Base-by-base conservation (phyloP, 2,113 vertebrate genomes). In the Donacobius atricapilla region DNA sequence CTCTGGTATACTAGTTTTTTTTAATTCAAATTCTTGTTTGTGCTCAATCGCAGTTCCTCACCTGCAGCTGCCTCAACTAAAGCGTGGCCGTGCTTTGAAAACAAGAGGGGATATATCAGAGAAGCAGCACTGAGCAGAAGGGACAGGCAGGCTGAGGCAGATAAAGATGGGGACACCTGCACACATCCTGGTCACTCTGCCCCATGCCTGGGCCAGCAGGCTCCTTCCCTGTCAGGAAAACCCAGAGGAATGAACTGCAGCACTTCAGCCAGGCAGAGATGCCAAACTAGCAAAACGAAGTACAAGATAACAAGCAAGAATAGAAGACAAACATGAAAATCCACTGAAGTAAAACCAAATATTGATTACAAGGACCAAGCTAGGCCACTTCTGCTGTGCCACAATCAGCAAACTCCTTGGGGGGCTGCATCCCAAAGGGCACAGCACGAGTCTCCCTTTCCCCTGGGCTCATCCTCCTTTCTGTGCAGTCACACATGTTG, bases 241-340 rank as follows among this genome's bases (percentile, higher is more conserved):
- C 4, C 56, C 71, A 92, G 47, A 91, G 51, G 25, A 91, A 84
- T 11, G 72, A 87, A 81, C 13, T 78, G 66, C 69, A 94, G 51
- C 71, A 53, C 35, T 89, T 72, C 47, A 50, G 87, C 89, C 95
- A 95, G 86, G 83, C 63, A 86, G 71, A 81, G 73, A 39, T 47
- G 70, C 87, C 93, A 96, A 90, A 90, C 85, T 92, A 94, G 73
- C 84, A 85, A 87, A 93, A 79, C 47, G 86, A 95, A 94, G 94
- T 83, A 50, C 39, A 87, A 91, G 85, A 30, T 40, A 82, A 63
- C 92, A 80, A 96, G 76, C 31, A 94, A 82, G 91, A 97, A 87
- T 10, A 76, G 64, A 17, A 71, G n/a, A 86, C 2, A 50, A 45
- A 58, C 42, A 44, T 42, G 40, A 80, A 88, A 87, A 92, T 53